Evolutionary conservation across 2,888 invertebrate genomes (phyloP).

Genomic region (Tenthredo scrophulariae): DNA sequence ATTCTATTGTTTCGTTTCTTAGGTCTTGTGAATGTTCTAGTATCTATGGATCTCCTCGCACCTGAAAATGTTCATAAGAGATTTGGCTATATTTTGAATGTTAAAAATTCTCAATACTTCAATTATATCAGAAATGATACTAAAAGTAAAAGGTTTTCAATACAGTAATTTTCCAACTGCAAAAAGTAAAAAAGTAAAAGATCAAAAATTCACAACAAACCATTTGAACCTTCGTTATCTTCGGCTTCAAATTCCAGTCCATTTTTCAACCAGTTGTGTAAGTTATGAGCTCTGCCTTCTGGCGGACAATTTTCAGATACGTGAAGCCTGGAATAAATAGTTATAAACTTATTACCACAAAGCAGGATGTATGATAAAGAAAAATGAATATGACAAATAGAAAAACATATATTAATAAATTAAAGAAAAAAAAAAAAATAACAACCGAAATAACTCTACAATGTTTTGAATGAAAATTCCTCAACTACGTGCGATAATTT

Average conservation of each 20-base stretch:
- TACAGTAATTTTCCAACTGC: background rate
- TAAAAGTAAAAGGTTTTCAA: background rate
- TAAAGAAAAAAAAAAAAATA: background rate
- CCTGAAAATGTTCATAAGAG: conserved; percentile 57
- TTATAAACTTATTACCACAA: background rate
- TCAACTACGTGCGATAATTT: background rate
- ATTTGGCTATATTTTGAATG: background rate
- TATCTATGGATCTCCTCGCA: conserved; percentile 80
- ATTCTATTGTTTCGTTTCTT: conserved; percentile 82
- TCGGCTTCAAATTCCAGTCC: conserved; percentile 56
- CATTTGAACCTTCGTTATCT: conserved; percentile 32
- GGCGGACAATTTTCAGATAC: conserved; percentile 57
- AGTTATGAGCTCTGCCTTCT: conserved; percentile 60
- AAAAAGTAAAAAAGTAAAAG: background rate
- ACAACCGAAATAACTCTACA: conserved; percentile 17
- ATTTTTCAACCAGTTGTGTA: conserved; percentile 63
- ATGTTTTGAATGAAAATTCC: conserved; percentile 38
- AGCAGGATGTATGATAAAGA: background rate
- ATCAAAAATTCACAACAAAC: conserved; percentile 9
- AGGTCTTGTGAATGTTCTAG: conserved; percentile 85
- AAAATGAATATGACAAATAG: background rate
- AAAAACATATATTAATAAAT: background rate
- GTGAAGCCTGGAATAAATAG: conserved; percentile 62
- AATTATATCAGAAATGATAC: conserved; percentile 15
- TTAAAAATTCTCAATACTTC: background rate